These are phyloP conservation scores for Lasioglossum baleicum DNA, from an alignment of 1,140 invertebrate genomes.

Conservation along the genomic window DNA sequence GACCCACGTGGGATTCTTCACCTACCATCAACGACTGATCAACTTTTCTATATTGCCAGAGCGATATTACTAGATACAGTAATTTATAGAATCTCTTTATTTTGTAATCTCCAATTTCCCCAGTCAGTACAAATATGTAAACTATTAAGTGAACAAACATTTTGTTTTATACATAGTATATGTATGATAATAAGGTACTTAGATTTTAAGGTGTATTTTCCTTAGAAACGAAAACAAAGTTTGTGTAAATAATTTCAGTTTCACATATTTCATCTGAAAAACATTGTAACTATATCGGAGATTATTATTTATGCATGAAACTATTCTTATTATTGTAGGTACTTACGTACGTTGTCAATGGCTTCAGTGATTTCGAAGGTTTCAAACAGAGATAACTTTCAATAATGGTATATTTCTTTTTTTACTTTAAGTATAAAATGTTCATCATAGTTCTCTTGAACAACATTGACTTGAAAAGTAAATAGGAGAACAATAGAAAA, in stretches of 20 bases:
- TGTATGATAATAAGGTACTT: neutral
- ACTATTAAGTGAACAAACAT: neutral
- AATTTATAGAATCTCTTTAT: neutral
- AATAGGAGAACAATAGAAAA: neutral
- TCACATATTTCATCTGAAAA: neutral
- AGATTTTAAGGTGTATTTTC: slow-evolving; percentile 4
- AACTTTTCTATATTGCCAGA: neutral
- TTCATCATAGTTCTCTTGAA: neutral
- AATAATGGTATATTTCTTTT: neutral
- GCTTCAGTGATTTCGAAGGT: neutral
- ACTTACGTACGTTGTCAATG: neutral
- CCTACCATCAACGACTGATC: slow-evolving; percentile 10
- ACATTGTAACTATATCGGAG: neutral
- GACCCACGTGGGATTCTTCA: slow-evolving; percentile 70
- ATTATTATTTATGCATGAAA: slow-evolving; percentile 1
- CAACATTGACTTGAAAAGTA: neutral
- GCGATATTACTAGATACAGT: neutral
- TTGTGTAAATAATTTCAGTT: neutral
- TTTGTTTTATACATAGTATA: slow-evolving; percentile 5
- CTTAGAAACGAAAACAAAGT: neutral
- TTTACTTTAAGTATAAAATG: neutral
- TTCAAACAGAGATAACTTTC: neutral
- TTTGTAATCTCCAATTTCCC: neutral
- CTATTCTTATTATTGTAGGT: neutral
- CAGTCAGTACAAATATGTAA: neutral